Base-by-base conservation (phyloP, 2,888 invertebrate species). In the Alcis repandata region DNA sequence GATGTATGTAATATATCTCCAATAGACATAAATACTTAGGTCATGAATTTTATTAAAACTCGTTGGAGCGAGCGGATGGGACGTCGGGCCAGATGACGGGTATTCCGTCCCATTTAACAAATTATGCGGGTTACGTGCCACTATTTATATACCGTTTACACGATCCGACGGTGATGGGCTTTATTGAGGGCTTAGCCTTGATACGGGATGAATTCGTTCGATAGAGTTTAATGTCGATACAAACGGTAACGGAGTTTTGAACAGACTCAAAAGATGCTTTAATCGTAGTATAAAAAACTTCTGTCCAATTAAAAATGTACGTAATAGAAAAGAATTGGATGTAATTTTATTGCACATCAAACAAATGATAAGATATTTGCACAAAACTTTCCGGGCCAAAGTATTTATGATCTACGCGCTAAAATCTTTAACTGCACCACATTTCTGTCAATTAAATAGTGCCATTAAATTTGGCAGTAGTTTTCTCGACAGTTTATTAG, bases 31-130 rank as follows among this genome's bases (percentile, higher is more conserved):
- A n/a, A n/a, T n/a, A 46, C 45, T 13, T 53, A 53, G 45, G 45
- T 45, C 51, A 45, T 32, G 46, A 27, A 19, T 20, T 60, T 33
- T 54, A 61, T 56, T 62, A 56, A 69, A 58, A 46, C 45, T 40
- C 10, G 9, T 27, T 11, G 13, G 48, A 20, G 61, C 46, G 32
- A 40, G 15, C 49, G 46, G 54, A 40, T 10, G 52, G 58, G 41
- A 19, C 61, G 63, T 56, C 67, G 62, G 49, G 22, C 27, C 68
- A 68, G 63, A 48, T 59, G 62, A 63, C 56, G 63, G 58, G 56
- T 53, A 64, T 71, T 71, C 69, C 69, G 59, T 48, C 64, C 63
- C 68, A 71, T 69, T 70, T 43, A 64, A 65, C 70, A 63, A 51
- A 68, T 69, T 64, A 74, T 70, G 67, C 69, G 70, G 69, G 56